phyloP scores from a whole-genome alignment of 2,113 vertebrate species.

The Stigmatopora argus region DNA sequence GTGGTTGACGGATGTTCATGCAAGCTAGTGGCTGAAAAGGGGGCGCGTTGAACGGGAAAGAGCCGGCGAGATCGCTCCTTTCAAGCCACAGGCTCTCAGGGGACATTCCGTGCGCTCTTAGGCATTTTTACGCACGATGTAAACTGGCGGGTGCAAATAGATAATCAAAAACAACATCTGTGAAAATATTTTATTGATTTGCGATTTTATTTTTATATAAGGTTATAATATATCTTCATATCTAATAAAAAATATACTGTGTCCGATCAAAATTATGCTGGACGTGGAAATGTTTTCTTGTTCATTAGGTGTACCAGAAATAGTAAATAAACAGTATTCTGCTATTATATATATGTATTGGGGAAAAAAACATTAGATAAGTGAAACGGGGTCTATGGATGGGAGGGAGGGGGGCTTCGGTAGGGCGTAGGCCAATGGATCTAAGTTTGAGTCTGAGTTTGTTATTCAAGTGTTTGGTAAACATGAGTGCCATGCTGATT shows the following conservation, averaged over 20 bases:
- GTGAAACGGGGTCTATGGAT: not conserved
- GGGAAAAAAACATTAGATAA: not conserved
- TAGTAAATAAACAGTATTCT: not conserved
- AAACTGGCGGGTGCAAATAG: not conserved
- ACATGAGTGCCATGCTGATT: conserved; percentile 7
- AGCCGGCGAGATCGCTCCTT: not conserved
- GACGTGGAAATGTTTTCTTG: too few species aligned
- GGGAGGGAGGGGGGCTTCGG: not conserved
- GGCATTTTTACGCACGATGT: not conserved
- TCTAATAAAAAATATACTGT: not conserved
- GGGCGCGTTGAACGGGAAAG: not conserved
- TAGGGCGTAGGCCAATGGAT: not conserved
- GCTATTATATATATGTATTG: not conserved
- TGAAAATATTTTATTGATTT: not conserved
- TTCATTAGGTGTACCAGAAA: too few species aligned
- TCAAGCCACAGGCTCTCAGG: not conserved
- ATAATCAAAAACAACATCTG: not conserved
- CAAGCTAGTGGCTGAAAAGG: not conserved
- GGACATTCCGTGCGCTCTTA: not conserved
- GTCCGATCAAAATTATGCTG: not conserved
- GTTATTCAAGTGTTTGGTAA: conserved; percentile 24
- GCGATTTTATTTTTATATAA: not conserved
- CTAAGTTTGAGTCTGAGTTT: not conserved
- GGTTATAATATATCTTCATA: not conserved
- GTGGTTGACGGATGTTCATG: not conserved